phyloP scores from a whole-genome alignment of 2,797 vertebrate genomes.

The Dendrocincla fuliginosa region DNA sequence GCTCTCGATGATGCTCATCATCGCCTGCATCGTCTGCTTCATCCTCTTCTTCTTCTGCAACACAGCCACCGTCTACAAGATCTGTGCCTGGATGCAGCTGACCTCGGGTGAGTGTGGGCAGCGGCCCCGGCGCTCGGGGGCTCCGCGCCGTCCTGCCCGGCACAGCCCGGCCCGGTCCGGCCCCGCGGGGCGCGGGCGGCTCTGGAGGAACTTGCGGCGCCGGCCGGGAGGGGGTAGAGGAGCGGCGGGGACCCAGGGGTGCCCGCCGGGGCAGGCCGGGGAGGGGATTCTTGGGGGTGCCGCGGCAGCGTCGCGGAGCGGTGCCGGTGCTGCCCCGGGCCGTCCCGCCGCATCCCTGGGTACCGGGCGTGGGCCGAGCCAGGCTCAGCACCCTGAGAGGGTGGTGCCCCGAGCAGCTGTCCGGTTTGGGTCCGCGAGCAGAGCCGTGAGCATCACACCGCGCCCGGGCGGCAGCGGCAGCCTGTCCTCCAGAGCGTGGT shows the following conservation, averaged over 20 bases:
- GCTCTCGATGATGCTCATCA: conserved; percentile 95
- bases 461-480: neutral
- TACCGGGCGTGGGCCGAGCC: neutral
- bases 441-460: neutral
- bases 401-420: neutral
- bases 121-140: neutral
- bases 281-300: neutral
- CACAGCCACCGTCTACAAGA: conserved; percentile 97
- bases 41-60: conserved; percentile 97
- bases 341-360: neutral
- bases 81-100: conserved; percentile 98
- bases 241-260: neutral
- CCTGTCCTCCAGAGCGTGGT: neutral
- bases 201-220: neutral
- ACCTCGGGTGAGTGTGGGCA: conserved; percentile 83
- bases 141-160: neutral
- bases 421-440: neutral
- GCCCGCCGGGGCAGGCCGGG: neutral
- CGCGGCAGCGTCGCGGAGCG: neutral
- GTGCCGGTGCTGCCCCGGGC: neutral
- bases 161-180: neutral
- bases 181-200: neutral
- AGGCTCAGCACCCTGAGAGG: neutral
- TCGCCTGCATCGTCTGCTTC: conserved; percentile 93
- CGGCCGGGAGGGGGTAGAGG: neutral